Percentiles rank a stretch among this genome's conserved stretches.
phyloP scores from a whole-genome alignment of 2,113 vertebrate genomes.

The Rhombomys opimus region DNA sequence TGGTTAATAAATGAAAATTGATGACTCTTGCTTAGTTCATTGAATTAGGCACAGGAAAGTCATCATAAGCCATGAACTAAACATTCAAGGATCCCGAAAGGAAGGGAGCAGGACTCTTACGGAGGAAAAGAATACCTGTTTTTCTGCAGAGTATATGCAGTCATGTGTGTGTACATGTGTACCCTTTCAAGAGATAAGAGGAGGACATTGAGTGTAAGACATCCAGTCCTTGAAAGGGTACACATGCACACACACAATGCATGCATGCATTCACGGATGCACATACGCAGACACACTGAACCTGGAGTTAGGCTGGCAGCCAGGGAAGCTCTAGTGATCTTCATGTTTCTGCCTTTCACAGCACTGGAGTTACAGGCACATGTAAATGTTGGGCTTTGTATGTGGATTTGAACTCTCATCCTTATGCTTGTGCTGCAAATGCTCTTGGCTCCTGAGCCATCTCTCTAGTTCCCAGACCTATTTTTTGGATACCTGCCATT shows the following conservation, averaged over 20 bases:
- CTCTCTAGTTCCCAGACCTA: not conserved
- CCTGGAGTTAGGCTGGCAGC: no score
- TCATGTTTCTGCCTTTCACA: not conserved
- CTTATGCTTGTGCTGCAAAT: not conserved
- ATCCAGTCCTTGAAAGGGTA: not conserved
- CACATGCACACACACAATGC: not conserved
- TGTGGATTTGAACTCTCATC: not conserved
- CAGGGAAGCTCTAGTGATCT: not conserved
- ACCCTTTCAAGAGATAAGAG: not conserved
- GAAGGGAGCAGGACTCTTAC: not conserved
- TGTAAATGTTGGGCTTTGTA: not conserved
- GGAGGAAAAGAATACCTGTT: not conserved
- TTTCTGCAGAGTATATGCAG: not conserved
- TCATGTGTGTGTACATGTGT: not conserved
- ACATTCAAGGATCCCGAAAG: constrained; percentile 60
- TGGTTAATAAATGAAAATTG: constrained; percentile 84
- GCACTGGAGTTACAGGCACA: not conserved
- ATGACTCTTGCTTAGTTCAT: constrained; percentile 73
- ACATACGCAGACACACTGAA: not conserved
- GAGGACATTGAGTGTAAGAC: not conserved
- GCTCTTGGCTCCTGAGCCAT: not conserved
- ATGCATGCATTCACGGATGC: not conserved
- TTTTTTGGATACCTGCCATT: not conserved
- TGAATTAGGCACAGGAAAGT: constrained; percentile 76
- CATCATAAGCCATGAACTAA: constrained; percentile 64